A percentile compares a stretch with the other conserved stretches of the same genome.
Conservation (phyloP, 2,113 vertebrate genomes). For the Notothenia rossii region DNA sequence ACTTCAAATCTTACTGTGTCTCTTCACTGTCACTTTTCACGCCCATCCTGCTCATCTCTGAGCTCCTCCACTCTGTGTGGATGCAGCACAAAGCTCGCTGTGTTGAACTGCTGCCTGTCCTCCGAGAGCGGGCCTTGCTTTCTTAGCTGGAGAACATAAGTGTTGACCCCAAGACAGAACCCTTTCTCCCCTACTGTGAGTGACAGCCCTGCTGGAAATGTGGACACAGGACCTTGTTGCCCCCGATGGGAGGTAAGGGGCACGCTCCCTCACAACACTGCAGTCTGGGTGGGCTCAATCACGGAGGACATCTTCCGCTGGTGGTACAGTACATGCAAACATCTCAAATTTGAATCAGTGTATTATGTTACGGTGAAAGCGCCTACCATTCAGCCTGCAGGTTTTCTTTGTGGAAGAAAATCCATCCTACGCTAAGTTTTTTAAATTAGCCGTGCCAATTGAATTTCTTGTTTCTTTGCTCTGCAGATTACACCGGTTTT, state of each 20-base stretch:
- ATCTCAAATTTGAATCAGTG: slow-evolving; percentile 68
- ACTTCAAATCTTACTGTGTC: not conserved
- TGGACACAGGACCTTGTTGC: slow-evolving; percentile 81
- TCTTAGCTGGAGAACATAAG: slow-evolving; percentile 89
- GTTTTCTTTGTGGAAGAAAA: slow-evolving; percentile 53
- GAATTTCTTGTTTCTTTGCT: slow-evolving; percentile 84
- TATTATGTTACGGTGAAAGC: slow-evolving; percentile 75
- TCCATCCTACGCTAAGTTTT: slow-evolving; percentile 41
- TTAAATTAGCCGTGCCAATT: slow-evolving; percentile 72
- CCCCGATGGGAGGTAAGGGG: slow-evolving; percentile 79
- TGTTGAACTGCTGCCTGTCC: slow-evolving; percentile 76
- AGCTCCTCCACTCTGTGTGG: slow-evolving; percentile 54
- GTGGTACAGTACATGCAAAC: slow-evolving; percentile 81
- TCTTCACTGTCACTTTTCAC: slow-evolving; percentile 28
- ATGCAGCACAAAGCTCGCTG: slow-evolving; percentile 81
- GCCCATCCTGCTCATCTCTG: slow-evolving; percentile 60
- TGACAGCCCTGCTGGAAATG: slow-evolving; percentile 80
- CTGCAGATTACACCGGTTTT: slow-evolving; percentile 78
- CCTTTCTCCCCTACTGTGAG: slow-evolving; percentile 83
- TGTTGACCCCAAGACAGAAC: slow-evolving; percentile 84
- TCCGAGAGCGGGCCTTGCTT: slow-evolving; percentile 83
- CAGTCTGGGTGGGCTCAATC: slow-evolving; percentile 85
- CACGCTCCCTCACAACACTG: slow-evolving; percentile 73
- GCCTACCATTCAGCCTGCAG: slow-evolving; percentile 50
- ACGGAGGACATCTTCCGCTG: slow-evolving; percentile 76